A percentile compares a stretch with the other conserved stretches of the same genome.
phyloP scores from a whole-genome alignment of 2,113 vertebrate genomes.

The Salvelinus namaycush region DNA sequence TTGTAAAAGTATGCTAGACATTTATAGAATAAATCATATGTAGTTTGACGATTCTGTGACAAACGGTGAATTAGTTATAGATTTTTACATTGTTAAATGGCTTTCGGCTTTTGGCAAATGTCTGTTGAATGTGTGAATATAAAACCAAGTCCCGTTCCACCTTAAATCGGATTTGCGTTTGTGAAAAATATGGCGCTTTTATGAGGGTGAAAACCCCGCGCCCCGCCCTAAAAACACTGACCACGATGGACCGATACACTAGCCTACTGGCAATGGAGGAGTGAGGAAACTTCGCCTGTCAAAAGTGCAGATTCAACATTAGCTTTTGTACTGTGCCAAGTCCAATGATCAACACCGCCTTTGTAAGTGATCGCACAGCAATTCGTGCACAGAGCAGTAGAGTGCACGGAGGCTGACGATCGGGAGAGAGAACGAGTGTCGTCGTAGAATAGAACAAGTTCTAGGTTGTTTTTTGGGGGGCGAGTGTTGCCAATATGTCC shows the following conservation, averaged over 20 bases:
- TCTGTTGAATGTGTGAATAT: too few relatives aligned
- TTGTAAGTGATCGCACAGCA: slow-evolving; percentile 1
- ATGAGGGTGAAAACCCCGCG: neutral
- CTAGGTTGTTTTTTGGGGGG: neutral
- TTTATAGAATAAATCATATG: too few relatives aligned
- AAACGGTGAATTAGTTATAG: too few relatives aligned
- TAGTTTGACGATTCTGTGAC: too few relatives aligned
- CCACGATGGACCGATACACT: slow-evolving; percentile 25
- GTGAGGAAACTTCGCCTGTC: slow-evolving; percentile 45
- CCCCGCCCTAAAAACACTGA: slow-evolving; percentile 49
- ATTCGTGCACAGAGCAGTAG: slow-evolving; percentile 15
- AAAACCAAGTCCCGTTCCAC: slow-evolving; percentile 39
- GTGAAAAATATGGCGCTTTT: slow-evolving; percentile 56
- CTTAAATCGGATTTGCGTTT: slow-evolving; percentile 58
- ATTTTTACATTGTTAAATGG: too few relatives aligned
- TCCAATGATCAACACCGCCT: slow-evolving; percentile 44
- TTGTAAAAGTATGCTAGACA: too few relatives aligned
- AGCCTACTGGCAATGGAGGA: slow-evolving; percentile 21
- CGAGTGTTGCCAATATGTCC: slow-evolving; percentile 54
- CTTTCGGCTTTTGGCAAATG: too few relatives aligned
- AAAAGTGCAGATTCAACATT: slow-evolving; percentile 33
- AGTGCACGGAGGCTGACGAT: slow-evolving; percentile 9
- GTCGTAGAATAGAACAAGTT: neutral
- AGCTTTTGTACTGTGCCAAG: neutral
- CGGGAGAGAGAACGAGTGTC: neutral